phyloP scores from a whole-genome alignment of 2,888 invertebrate species.

The Nebria brevicollis region DNA sequence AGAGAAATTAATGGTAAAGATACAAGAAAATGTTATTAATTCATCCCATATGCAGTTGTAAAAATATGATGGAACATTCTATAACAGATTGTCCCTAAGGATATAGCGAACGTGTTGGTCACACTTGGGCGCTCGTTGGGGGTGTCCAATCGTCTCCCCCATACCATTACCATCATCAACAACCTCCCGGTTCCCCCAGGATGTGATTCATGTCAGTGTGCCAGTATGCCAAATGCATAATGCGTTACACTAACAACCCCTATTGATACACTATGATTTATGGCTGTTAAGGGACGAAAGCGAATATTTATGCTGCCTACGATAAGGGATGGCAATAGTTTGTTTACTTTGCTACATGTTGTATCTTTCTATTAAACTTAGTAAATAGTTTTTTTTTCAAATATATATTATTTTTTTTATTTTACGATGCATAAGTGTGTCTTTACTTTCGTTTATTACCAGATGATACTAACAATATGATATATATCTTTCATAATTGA shows the following conservation, averaged over 20 bases:
- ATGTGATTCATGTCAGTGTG: slow-evolving; percentile 31
- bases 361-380: neutral
- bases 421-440: too few relatives aligned
- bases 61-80: neutral
- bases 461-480: too few relatives aligned
- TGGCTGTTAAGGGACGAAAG: slow-evolving; percentile 4
- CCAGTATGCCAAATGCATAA: slow-evolving; percentile 24
- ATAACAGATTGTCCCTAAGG: slow-evolving; percentile 2
- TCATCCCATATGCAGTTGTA: neutral
- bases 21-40: neutral
- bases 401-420: neutral
- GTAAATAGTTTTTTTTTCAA: neutral
- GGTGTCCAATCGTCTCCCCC: neutral
- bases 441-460: too few relatives aligned
- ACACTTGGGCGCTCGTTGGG: slow-evolving; percentile 8
- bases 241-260: slow-evolving; percentile 30
- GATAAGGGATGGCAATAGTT: slow-evolving; percentile 19
- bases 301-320: slow-evolving; percentile 18
- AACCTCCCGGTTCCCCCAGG: neutral
- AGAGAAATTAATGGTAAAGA: too few relatives aligned
- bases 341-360: neutral
- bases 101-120: neutral
- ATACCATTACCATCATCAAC: neutral
- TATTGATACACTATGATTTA: slow-evolving; percentile 29
- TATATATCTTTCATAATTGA: too few relatives aligned